Percentiles rank a stretch among this genome's conserved stretches.
Conservation (phyloP, 2,797 vertebrate species). For the Prionace glauca region DNA sequence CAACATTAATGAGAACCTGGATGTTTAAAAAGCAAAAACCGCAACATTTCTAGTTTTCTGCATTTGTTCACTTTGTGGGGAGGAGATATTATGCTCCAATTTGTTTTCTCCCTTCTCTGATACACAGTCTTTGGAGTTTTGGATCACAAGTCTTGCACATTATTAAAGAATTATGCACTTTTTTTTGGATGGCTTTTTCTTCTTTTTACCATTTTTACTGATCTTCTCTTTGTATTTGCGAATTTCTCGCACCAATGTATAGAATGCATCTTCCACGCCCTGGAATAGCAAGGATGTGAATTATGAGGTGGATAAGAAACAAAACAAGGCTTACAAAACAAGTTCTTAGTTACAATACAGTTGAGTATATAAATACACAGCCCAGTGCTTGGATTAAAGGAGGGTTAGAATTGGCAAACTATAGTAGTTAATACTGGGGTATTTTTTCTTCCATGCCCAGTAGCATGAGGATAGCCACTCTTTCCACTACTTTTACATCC, state of each 20-base stretch:
- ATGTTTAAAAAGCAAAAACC: background rate
- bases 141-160: slow-evolving; percentile 26
- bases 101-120: slow-evolving; percentile 1
- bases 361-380: too few relatives aligned
- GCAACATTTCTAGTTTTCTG: background rate
- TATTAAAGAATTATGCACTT: slow-evolving; percentile 49
- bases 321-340: background rate
- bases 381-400: too few relatives aligned
- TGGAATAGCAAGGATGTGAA: slow-evolving; percentile 45
- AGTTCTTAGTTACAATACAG: background rate
- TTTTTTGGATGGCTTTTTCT: slow-evolving; percentile 54
- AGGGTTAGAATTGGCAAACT: too few relatives aligned
- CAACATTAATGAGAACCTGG: slow-evolving; percentile 3
- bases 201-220: slow-evolving; percentile 76
- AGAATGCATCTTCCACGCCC: slow-evolving; percentile 81
- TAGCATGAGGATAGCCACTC: background rate
- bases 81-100: background rate
- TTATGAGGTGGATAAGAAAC: background rate
- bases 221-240: slow-evolving; percentile 78
- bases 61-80: background rate
- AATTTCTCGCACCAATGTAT: slow-evolving; percentile 76
- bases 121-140: background rate
- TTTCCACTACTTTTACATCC: background rate
- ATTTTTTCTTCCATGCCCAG: background rate
- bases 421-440: background rate